Base-by-base conservation (phyloP, 2,888 invertebrate genomes). In the Argyresthia goedartella region DNA sequence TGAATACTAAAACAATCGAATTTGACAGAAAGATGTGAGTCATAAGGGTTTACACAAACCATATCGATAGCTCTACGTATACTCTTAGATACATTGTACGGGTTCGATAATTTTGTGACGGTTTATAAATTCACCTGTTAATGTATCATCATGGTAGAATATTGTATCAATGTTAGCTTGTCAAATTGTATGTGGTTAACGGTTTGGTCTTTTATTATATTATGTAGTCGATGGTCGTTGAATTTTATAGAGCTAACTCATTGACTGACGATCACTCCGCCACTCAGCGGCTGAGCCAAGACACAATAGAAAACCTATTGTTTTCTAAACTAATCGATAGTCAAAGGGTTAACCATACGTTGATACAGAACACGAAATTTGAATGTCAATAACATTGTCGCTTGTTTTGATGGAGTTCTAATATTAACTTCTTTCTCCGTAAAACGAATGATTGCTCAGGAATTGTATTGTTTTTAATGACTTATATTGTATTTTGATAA, bases 91-190 rank as follows among this genome's bases (percentile, higher is more conserved):
- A 71, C 65, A 74, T 76, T 81, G 78, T 80, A 80, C 76, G 66
- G 71, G 70, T 63, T 69, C 70, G 67, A 73, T 76, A 75, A 70
- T 71, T 77, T 75, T 73, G 73, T 73, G 73, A 73, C 76, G 71
- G 75, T 78, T 81, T 78, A 70, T 65, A 66, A 70, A 68, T 66
- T 80, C 85, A 85, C 85, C 84, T 84, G 86, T 85, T 84, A 84
- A 78, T 78, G 77, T 80, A 79, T 79, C 84, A 81, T 81, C 79
- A 73, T 72, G 65, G 77, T 82, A 82, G 79, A 66, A 65, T 75
- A 76, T 71, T 76, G 79, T 81, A 75, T 80, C 69, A 66, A 74
- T 82, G 82, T 82, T 82, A 84, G 84, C 76, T 77, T 76, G 75
- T 80, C 78, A 74, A 69, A 76, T 73, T 76, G 73, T 72, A 76